Evolutionary conservation across 2,888 invertebrate species (phyloP), one percentile per base, ranked within the genome.

Genomic region (Scaptomyza flava): DNA sequence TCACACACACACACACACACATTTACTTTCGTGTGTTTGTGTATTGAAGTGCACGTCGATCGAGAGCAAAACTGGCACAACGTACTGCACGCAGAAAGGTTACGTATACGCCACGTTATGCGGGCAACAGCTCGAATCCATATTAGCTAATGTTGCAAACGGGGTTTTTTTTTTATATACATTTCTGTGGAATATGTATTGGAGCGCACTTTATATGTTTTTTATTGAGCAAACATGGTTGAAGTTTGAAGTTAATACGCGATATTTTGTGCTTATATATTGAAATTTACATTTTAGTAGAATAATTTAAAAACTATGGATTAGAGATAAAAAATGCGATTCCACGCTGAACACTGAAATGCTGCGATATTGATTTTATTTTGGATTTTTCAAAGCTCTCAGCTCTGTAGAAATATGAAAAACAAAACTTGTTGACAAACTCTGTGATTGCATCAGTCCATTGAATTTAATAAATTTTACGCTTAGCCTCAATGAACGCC

Each of bases 41-140:
- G 74, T 77, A 86, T 86, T 83, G 82, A 83, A 86, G 82, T 86
- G 81, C 79, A 74, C 47, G 83, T 83, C 73, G 81, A 83, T 86
- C 68, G 77, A 68, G 77, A 36, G 77, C 53, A 70, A 86, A 83
- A 81, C 77, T 77, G 72, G 82, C 81, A 86, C 82, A 83, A 81
- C 63, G 81, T 68, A 71, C 83, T 59, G 27, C 34, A 65, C 65
- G 60, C 70, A 67, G 60, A 17, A 66, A 67, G 62, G 80, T 80
- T 80, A 82, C 78, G 85, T 85, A 82, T 78, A 73, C 85, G 81
- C 74, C 65, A 41, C 52, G 72, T 68, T 58, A 50, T 59, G 59
- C 56, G 31, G 60, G 45, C 59, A 57, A 59, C 57, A 56, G 45
- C 57, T 53, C 57, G 30, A 57, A 60, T 51, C 48, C 63, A 75